Evolutionary conservation across 2,888 invertebrate species (phyloP), one percentile per base, ranked within the genome.

Genomic region (Perizoma affinitatum): DNA sequence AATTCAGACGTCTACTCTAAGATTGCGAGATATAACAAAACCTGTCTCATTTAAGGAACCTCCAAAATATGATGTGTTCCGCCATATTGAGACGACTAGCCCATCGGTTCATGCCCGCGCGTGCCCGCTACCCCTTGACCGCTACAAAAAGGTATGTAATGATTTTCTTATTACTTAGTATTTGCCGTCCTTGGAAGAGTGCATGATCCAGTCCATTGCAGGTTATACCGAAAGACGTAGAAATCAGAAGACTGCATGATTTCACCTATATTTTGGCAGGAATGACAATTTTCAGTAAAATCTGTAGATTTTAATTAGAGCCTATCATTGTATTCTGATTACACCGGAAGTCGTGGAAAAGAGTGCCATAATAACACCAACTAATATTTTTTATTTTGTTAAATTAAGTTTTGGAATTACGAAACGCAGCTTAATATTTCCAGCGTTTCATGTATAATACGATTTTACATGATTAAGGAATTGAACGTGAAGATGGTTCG

Each of bases 381-480:
- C 55, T 9, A 52, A 48, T 0, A 22, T 58, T 4, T 54, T 22
- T 22, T 54, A 56, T 10, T 59, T 62, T 46, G 10, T 11, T 0
- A 48, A 56, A 22, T 56, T 62, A 58, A 55, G 22, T 0, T 67
- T 67, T 38, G 63, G 63, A 4, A n/a, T 44, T 64, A 5, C 35
- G 46, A 0, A 66, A 66, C 45, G 57, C 59, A 4, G 54, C 58
- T 4, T 57, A 66, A 55, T 63, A 66, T 0, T 71, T 66, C 44
- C 68, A 68, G 52, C 55, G 68, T 5, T 68, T 67, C 36, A 66
- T 72, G 58, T 54, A 69, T 41, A 48, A 63, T 44, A 48, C 54
- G 6, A 54, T 63, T 40, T 49, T 67, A 35, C 47, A 61, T 8
- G 63, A 65, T 0, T 33, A 2, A 3, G 22, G 22, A 22, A 22